Conservation (phyloP, 2,888 invertebrate genomes). For the Pherbina coryleti region DNA sequence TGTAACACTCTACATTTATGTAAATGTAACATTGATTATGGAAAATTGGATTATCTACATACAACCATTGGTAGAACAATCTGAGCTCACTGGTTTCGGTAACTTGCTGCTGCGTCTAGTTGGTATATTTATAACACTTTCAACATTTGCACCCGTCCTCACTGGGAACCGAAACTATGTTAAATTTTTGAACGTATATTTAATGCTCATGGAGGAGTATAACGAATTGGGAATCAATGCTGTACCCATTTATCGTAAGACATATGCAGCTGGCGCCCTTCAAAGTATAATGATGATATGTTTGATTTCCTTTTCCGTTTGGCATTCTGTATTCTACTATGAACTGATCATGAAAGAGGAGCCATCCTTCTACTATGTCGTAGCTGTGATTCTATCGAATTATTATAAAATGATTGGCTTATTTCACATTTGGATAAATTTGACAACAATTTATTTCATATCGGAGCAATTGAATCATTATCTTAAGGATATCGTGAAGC, state of each 20-base stretch:
- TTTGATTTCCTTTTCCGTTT: slow-evolving; percentile 44
- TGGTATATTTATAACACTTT: slow-evolving; percentile 47
- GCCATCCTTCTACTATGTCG: slow-evolving; percentile 46
- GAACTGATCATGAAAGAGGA: slow-evolving; percentile 46
- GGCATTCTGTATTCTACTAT: slow-evolving; percentile 53
- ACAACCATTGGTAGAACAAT: slow-evolving; percentile 51
- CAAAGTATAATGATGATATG: background rate
- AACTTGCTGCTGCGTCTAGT: slow-evolving; percentile 49
- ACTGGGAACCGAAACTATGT: slow-evolving; percentile 37
- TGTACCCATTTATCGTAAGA: slow-evolving; percentile 36
- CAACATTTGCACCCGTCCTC: slow-evolving; percentile 43
- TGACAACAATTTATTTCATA: slow-evolving; percentile 45
- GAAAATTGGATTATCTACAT: slow-evolving; percentile 48
- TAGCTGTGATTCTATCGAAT: slow-evolving; percentile 49
- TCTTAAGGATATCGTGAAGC: slow-evolving; percentile 41
- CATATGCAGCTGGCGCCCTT: slow-evolving; percentile 33
- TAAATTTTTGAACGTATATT: slow-evolving; percentile 44
- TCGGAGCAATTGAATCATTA: slow-evolving; percentile 47
- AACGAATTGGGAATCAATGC: slow-evolving; percentile 47
- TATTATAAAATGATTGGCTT: slow-evolving; percentile 51
- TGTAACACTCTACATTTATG: slow-evolving; percentile 47
- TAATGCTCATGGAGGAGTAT: slow-evolving; percentile 42
- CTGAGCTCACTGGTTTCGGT: slow-evolving; percentile 41
- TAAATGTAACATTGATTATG: slow-evolving; percentile 49
- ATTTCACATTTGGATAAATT: slow-evolving; percentile 47